Evolutionary conservation across 2,113 vertebrate genomes (phyloP).

Genomic region (Nansenia antarctica): DNA sequence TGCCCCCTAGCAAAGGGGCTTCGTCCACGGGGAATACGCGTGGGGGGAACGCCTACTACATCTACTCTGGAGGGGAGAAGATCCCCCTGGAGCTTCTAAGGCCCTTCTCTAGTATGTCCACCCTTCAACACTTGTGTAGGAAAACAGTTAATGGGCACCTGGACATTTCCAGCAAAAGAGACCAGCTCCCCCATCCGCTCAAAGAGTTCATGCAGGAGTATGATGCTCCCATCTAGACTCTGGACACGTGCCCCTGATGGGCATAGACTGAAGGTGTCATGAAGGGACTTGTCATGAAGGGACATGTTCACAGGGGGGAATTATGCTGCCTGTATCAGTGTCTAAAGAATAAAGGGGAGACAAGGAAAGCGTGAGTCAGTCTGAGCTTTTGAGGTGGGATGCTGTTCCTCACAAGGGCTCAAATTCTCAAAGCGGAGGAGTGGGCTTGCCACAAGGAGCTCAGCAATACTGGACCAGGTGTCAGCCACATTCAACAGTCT

Average conservation of each 20-base stretch:
- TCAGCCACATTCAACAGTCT: neutral
- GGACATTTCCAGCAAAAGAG: slow-evolving; percentile 83
- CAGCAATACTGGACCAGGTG: neutral
- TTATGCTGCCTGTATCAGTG: neutral
- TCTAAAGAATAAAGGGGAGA: neutral
- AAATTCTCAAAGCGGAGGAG: neutral
- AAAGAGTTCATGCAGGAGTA: slow-evolving; percentile 94
- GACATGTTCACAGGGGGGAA: neutral
- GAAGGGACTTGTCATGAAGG: neutral
- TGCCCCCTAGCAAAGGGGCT: slow-evolving; percentile 73
- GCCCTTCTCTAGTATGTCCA: slow-evolving; percentile 86
- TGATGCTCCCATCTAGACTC: slow-evolving; percentile 85
- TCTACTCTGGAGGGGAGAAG: slow-evolving; percentile 87
- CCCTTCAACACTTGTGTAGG: slow-evolving; percentile 92
- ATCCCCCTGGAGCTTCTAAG: slow-evolving; percentile 89
- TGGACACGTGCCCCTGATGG: slow-evolving; percentile 21
- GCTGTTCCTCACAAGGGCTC: neutral
- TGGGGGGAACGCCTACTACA: slow-evolving; percentile 83
- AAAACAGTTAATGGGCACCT: slow-evolving; percentile 93
- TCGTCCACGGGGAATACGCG: slow-evolving; percentile 44
- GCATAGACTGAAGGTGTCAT: slow-evolving; percentile 17
- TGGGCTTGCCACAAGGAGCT: neutral
- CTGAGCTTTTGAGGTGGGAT: slow-evolving; percentile 20
- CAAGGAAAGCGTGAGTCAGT: neutral
- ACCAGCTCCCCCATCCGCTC: slow-evolving; percentile 87